phyloP scores from a whole-genome alignment of 2,888 invertebrate genomes.

The Rosalia funebris region DNA sequence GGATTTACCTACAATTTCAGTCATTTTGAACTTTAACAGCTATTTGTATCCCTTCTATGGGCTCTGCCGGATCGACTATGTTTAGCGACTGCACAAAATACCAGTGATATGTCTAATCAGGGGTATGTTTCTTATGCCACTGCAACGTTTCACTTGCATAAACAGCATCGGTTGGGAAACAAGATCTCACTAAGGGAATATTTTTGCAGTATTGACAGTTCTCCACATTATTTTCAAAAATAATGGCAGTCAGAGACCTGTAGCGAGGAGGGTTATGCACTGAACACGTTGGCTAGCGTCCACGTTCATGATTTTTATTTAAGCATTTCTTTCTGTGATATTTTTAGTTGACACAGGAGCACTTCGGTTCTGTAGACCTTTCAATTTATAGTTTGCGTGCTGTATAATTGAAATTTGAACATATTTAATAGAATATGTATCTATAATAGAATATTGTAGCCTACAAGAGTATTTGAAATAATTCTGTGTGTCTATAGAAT shows the following conservation, averaged over 20 bases:
- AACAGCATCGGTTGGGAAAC: constrained; percentile 15
- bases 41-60: not conserved
- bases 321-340: constrained; percentile 58
- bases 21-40: not conserved
- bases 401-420: constrained; percentile 49
- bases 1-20: not conserved
- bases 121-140: constrained; percentile 1
- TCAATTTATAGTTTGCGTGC: constrained; percentile 24
- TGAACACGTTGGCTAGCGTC: constrained; percentile 36
- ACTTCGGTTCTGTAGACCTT: constrained; percentile 32
- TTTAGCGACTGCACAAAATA: constrained; percentile 37
- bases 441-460: constrained; percentile 50
- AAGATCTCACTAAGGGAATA: not conserved
- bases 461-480: constrained; percentile 56
- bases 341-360: constrained; percentile 49
- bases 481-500: constrained; percentile 56
- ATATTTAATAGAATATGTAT: constrained; percentile 47
- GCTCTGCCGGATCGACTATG: constrained; percentile 7
- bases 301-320: constrained; percentile 37
- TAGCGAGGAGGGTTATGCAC: constrained; percentile 26
- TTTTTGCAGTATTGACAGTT: constrained; percentile 19
- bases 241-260: constrained; percentile 30
- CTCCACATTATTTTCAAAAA: constrained; percentile 34
- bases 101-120: constrained; percentile 29
- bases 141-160: constrained; percentile 15